Percentiles rank a stretch among this genome's conserved stretches.
Conservation (phyloP, 1,140 invertebrate species). For the Danaus melanippus region DNA sequence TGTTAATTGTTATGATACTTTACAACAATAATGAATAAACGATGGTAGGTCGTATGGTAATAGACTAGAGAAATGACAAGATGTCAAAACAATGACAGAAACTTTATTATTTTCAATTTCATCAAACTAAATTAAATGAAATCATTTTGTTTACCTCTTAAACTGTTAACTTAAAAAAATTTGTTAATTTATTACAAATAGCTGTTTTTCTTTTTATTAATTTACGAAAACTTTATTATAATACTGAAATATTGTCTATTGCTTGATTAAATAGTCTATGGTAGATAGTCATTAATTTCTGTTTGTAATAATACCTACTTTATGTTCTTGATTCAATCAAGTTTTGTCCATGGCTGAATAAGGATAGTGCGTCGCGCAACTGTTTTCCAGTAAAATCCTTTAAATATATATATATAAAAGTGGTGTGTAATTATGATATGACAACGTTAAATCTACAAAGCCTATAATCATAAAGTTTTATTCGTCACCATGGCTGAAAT, state of each 20-base stretch:
- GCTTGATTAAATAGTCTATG: no score
- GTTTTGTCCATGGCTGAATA: not conserved
- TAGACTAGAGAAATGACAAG: no score
- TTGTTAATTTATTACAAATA: no score
- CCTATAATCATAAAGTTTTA: constrained; percentile 28
- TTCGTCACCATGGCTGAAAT: constrained; percentile 38
- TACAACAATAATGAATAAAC: no score
- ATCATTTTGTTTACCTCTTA: no score
- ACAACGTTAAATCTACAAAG: constrained; percentile 27
- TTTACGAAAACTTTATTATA: constrained; percentile 3
- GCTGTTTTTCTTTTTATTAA: constrained; percentile 6
- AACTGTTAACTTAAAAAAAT: no score
- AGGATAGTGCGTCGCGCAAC: constrained; percentile 7
- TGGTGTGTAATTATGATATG: constrained; percentile 49
- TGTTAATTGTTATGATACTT: no score
- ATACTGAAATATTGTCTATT: no score
- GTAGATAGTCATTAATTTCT: not conserved
- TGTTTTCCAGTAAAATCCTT: not conserved
- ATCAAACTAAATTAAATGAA: no score
- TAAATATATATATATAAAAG: constrained; percentile 13
- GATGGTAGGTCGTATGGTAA: no score
- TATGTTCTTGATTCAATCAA: not conserved
- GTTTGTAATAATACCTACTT: constrained; percentile 1
- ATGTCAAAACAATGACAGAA: no score
- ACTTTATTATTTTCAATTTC: no score